Conservation (phyloP, 2,888 invertebrate genomes). For the Pilophorus perplexus region DNA sequence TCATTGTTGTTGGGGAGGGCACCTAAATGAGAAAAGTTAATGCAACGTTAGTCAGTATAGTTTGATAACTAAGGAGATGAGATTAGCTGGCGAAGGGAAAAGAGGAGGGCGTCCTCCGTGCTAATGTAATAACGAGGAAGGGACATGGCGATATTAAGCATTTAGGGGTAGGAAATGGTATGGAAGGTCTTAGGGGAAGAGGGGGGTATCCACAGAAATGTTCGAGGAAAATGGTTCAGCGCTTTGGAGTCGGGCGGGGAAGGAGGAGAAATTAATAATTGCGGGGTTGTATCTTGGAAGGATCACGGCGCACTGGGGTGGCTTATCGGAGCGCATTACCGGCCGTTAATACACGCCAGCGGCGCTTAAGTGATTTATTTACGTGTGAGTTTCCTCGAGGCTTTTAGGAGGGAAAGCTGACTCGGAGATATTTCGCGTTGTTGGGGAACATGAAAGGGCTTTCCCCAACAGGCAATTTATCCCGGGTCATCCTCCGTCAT, state of each 20-base stretch:
- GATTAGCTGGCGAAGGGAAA: neutral
- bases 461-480: neutral
- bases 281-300: slow-evolving; percentile 18
- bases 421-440: slow-evolving; percentile 15
- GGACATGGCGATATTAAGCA: slow-evolving; percentile 25
- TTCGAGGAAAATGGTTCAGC: slow-evolving; percentile 17
- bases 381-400: slow-evolving; percentile 20
- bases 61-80: slow-evolving; percentile 7
- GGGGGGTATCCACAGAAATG: neutral
- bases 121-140: slow-evolving; percentile 25
- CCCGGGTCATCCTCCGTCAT: neutral
- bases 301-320: slow-evolving; percentile 16
- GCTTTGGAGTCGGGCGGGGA: neutral
- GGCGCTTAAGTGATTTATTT: slow-evolving; percentile 30
- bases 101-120: neutral
- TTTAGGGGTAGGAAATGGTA: slow-evolving; percentile 24
- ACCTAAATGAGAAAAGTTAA: neutral
- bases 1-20: too few relatives aligned
- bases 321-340: slow-evolving; percentile 34
- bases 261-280: slow-evolving; percentile 33
- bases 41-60: slow-evolving; percentile 6
- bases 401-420: slow-evolving; percentile 8
- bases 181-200: neutral
- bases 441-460: neutral
- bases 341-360: slow-evolving; percentile 34